phyloP scores from a whole-genome alignment of 2,888 invertebrate species.

The Graphium colonna region DNA sequence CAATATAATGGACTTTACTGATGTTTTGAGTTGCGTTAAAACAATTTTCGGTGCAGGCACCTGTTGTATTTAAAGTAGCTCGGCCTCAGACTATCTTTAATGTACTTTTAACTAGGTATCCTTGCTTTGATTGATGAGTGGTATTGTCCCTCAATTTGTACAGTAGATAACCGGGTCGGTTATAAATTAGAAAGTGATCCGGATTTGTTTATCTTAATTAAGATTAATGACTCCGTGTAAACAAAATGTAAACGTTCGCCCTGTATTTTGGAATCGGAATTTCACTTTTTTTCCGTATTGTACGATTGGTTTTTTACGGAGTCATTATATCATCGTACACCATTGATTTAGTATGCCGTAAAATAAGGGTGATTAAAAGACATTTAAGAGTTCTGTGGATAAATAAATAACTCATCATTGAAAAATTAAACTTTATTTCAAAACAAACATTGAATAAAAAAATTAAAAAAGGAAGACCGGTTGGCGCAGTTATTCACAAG shows the following conservation, averaged over 20 bases:
- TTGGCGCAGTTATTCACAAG: too few relatives aligned
- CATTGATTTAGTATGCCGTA: conserved; percentile 4
- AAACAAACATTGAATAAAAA: too few relatives aligned
- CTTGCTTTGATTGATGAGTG: conserved; percentile 73
- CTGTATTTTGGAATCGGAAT: conserved; percentile 3
- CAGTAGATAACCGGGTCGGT: conserved; percentile 46
- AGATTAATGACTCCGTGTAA: conserved; percentile 53
- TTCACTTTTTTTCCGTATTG: neutral
- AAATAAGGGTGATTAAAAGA: neutral
- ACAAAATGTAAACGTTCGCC: conserved; percentile 6
- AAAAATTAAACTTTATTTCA: too few relatives aligned
- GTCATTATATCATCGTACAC: neutral
- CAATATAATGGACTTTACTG: conserved; percentile 68
- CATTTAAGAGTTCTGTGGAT: too few relatives aligned
- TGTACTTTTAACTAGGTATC: conserved; percentile 73
- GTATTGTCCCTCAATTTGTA: conserved; percentile 51
- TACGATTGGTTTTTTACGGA: neutral
- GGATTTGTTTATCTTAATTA: conserved; percentile 65
- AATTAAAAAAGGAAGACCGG: too few relatives aligned
- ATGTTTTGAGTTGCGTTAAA: conserved; percentile 56
- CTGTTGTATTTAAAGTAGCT: conserved; percentile 40
- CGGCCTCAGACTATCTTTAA: conserved; percentile 50
- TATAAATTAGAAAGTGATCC: conserved; percentile 53
- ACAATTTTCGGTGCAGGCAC: conserved; percentile 42
- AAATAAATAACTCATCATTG: too few relatives aligned